Base-by-base conservation (phyloP, 2,113 vertebrate species). In the Tichodroma muraria region DNA sequence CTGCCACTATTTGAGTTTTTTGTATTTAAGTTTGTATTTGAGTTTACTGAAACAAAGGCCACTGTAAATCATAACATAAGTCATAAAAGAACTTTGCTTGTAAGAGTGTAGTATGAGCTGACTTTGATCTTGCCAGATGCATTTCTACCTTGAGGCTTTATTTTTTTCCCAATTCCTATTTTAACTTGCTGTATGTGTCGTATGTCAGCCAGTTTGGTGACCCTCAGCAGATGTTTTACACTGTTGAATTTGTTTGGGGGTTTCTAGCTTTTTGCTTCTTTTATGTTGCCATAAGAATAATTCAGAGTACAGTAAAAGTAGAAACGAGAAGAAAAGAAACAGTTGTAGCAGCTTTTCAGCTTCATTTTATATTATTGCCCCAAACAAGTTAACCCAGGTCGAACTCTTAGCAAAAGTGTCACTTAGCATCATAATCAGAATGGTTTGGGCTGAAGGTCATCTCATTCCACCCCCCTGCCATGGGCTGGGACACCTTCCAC, bases 81-180 rank as follows among this genome's bases (percentile, higher is more conserved):
- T 78, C 66, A 27, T 87, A 66, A 72, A 88, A 70, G 49, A 72
- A 50, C n/a, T 49, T 60, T 7, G 8, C 70, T 91, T 79, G 59
- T 70, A 63, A 30, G 65, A 71, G 35, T 23, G 21, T 27, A 72
- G 52, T 27, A 24, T 3, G 6, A 57, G 38, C 64, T 83, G 88
- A 53, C 90, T 94, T 93, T 72, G 79, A 83, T 88, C 85, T 88
- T 88, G 45, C 82, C 88, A 82, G 79, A 80, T 88, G 82, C 45
- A 15, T 86, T 90, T 83, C 63, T 94, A 42, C 76, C 50, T 77
- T 16, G 28, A 84, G 83, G 40, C 85, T 85, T 88, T 61, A 63
- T 54, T 73, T 70, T 81, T 85, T 64, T 10, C 33, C 42, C 25
- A 4, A 31, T 77, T 92, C 35, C 30, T 78, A 6, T 71, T 89